phyloP scores from a whole-genome alignment of 2,888 invertebrate genomes.

The Drosophila mayaguana region DNA sequence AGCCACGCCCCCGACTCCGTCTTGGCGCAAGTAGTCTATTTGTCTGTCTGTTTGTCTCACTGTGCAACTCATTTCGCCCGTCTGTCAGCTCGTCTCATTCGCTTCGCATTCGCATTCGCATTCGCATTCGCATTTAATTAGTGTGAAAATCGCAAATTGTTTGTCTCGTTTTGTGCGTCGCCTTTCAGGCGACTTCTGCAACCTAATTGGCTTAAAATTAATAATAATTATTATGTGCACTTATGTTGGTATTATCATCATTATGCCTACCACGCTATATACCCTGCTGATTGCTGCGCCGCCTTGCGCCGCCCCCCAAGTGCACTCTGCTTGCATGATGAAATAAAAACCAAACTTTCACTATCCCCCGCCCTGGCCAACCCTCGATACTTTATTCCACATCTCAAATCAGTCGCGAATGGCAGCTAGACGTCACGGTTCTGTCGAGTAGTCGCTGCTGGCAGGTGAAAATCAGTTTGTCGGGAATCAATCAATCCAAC shows the following conservation, averaged over 20 bases:
- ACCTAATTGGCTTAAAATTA: slow-evolving; percentile 77
- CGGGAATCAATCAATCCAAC: background rate
- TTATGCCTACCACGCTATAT: slow-evolving; percentile 9
- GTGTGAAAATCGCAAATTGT: slow-evolving; percentile 81
- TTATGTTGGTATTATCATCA: slow-evolving; percentile 55
- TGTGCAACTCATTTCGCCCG: slow-evolving; percentile 64
- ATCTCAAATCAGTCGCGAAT: slow-evolving; percentile 38
- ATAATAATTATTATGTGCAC: slow-evolving; percentile 65
- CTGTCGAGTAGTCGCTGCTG: background rate
- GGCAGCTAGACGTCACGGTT: slow-evolving; percentile 14
- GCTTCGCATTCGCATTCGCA: slow-evolving; percentile 67
- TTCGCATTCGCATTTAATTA: slow-evolving; percentile 82
- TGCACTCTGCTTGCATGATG: slow-evolving; percentile 38
- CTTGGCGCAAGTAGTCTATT: background rate
- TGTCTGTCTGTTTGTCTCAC: background rate
- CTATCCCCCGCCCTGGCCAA: slow-evolving; percentile 17
- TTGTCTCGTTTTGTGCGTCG: slow-evolving; percentile 44
- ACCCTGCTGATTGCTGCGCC: background rate
- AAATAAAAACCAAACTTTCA: slow-evolving; percentile 37
- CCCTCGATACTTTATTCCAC: background rate
- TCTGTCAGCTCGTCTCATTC: slow-evolving; percentile 50
- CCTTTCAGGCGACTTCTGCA: slow-evolving; percentile 34
- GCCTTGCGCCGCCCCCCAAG: accelerated
- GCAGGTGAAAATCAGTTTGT: background rate
- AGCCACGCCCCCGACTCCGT: slow-evolving; percentile 1